Conservation (phyloP, 2,888 invertebrate species). For the Scaptomyza polygonia region DNA sequence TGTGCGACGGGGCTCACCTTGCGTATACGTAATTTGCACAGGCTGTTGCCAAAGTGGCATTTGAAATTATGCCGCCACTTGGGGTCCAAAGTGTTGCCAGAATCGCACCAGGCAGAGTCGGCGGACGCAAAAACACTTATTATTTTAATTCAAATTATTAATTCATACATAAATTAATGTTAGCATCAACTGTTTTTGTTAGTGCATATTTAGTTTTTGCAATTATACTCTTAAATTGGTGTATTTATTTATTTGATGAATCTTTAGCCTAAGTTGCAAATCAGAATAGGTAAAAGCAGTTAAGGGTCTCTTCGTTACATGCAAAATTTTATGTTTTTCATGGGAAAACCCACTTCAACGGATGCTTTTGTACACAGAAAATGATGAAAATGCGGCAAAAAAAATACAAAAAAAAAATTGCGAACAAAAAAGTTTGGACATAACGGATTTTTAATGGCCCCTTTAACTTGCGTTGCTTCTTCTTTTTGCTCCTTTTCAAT, state of each 20-base stretch:
- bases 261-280: neutral
- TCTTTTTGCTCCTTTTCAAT: neutral
- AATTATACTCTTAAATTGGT: too few species aligned
- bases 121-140: constrained; percentile 35
- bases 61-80: constrained; percentile 77
- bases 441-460: constrained; percentile 44
- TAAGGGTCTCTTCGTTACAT: too few species aligned
- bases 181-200: constrained; percentile 2
- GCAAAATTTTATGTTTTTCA: too few species aligned
- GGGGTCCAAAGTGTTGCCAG: constrained; percentile 62
- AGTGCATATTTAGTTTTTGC: too few species aligned
- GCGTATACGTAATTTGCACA: constrained; percentile 71
- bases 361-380: neutral
- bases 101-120: neutral
- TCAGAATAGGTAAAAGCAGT: too few species aligned
- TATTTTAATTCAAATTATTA: constrained; percentile 62
- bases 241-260: neutral
- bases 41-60: constrained; percentile 70
- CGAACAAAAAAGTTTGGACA: neutral
- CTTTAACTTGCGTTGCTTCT: neutral
- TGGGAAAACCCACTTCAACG: neutral
- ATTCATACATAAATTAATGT: constrained; percentile 55
- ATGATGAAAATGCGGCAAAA: constrained; percentile 51
- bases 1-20: constrained; percentile 47
- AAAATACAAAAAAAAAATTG: too few species aligned